Base-by-base conservation (phyloP, 2,888 invertebrate species). In the Aphodius sticticus region DNA sequence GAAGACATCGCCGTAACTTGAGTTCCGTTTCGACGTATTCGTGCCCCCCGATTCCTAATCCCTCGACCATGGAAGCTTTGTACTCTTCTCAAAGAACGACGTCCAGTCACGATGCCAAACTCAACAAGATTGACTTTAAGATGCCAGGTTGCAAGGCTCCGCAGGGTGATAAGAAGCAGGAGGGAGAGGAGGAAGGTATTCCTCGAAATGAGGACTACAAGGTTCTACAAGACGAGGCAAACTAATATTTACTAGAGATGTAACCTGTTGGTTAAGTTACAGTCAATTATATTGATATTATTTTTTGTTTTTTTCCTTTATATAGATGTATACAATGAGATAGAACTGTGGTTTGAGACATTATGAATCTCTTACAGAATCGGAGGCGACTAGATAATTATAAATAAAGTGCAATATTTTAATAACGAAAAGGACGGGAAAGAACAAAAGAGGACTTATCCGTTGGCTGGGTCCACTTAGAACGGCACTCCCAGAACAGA, bases 1-100 rank as follows among this genome's bases (percentile, higher is more conserved):
- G 84, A 72, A 84, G 89, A 78, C 88, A 89, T 81, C 87, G 86
- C 36, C 84, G 87, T 81, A 87, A 86, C 80, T 78, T 86, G 53
- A 88, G 88, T 83, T 87, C 84, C 82, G 87, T 84, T 77, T 82
- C 78, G 81, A 81, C 76, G 85, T 88, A 75, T 86, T 85, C 83
- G 2, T 87, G 88, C 78, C 84, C 82, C n/a, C 86, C 85, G 15
- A 83, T 84, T 6, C 87, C 87, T 35, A 86, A 85, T 81, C 88
- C 88, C 3, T 83, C 84, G 38, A 83, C 82, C 16, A 78, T 78
- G 78, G 78, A 80, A 16, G 77, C 77, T 16, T 70, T 71, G 35
- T 78, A 78, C 74, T 77, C 78, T 38, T 79, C 79, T 6, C 76
- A 79, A 71, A 76, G 76, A n/a, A 76, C 76, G 76, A 76, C 76